Conservation (phyloP, 2,113 vertebrate species). For the Fregetta grallaria region DNA sequence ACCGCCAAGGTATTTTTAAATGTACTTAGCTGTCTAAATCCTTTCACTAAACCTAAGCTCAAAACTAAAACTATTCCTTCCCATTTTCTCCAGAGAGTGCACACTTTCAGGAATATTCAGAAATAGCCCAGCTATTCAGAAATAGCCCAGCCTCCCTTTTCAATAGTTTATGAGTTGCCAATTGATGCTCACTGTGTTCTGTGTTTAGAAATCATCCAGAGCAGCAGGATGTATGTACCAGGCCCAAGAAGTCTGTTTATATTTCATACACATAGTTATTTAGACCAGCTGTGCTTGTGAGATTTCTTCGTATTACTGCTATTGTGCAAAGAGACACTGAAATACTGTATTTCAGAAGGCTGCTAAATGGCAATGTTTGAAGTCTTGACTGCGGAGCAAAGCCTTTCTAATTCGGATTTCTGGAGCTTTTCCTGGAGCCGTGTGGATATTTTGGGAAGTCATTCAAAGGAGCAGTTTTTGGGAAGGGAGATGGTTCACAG, state of each 20-base stretch:
- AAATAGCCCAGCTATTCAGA: not conserved
- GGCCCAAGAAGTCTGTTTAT: not conserved
- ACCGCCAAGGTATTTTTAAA: not conserved
- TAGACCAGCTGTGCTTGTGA: constrained; percentile 2
- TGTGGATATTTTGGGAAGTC: not conserved
- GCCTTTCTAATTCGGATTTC: not conserved
- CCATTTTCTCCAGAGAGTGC: not conserved
- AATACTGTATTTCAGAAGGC: not conserved
- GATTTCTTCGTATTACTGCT: not conserved
- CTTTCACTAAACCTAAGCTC: not conserved
- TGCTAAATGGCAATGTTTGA: not conserved
- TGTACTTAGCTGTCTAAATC: not conserved
- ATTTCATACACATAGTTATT: not conserved
- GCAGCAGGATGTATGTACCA: constrained; percentile 18
- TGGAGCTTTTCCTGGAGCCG: not conserved
- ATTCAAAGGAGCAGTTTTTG: not conserved
- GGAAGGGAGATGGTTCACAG: not conserved
- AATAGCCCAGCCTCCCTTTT: not conserved
- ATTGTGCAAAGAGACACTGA: not conserved
- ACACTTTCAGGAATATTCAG: not conserved
- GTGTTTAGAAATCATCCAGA: constrained; percentile 4
- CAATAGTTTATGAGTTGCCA: constrained; percentile 21
- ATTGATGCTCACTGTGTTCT: not conserved
- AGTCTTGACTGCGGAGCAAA: not conserved
- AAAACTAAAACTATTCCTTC: not conserved